Base-by-base conservation (phyloP, 2,797 vertebrate genomes). In the Pristis pectinata region DNA sequence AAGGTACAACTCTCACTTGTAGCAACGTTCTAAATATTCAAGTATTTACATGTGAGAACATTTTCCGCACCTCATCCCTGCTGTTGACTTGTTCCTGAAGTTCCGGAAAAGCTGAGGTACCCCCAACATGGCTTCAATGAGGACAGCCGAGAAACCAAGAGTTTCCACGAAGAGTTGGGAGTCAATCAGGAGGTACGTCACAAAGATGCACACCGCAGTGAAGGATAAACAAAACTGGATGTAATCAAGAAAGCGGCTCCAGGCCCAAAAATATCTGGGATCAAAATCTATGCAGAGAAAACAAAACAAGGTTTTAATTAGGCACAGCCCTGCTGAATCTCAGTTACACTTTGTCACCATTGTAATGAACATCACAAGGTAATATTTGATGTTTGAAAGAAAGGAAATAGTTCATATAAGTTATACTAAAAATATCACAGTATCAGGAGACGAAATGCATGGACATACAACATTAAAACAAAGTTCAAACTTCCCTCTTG, bases 41-140 rank as follows among this genome's bases (percentile, higher is more conserved):
- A 56, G 67, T 53, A 34, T 94, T 85, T 24, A 44, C 53, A 5
- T 76, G 53, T 56, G 67, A 67, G 49, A 27, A 77, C 80, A 64
- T 87, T 94, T 67, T 95, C 41, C 76, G 49, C 87, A 98, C 98
- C 98, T 98, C 98, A 98, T 98, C 95, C 98, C 97, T 94, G 96
- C 97, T 30, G 98, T 98, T 95, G 98, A 98, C 87, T 37, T 95
- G 95, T 97, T 97, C 74, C 96, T 96, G 95, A 97, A 95, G 97
- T 98, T 98, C 94, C 97, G 97, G 95, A 98, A 95, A 74, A 98
- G 96, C 96, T 98, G 98, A 0, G 98, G 98, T n/a, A 98, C 34
- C 24, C 97, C 98, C 34, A 98, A 96, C 97, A 97, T 97, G 95
- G 98, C 98, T 95, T 98, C 98, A 1, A 97, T 97, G 95, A 97